A percentile compares a stretch with the other conserved stretches of the same genome.
Evolutionary conservation across 1,140 invertebrate species (phyloP).

Genomic region (Caenorhabditis tropicalis): DNA sequence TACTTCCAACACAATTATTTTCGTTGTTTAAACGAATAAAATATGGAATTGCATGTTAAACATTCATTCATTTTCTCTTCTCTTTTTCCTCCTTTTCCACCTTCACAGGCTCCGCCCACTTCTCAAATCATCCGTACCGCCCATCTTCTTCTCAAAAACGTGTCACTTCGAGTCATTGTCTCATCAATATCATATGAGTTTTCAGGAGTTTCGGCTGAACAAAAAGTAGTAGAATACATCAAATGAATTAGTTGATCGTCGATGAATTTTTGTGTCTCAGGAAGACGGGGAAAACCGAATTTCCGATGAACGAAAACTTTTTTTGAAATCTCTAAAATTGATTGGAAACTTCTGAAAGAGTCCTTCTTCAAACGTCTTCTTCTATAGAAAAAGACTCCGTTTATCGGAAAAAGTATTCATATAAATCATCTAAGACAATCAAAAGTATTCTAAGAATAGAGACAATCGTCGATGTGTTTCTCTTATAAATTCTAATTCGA

Average conservation of each 20-base stretch:
- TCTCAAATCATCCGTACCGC: background rate
- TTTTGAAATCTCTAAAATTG: too few relatives aligned
- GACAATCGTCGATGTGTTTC: too few relatives aligned
- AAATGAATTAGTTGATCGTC: background rate
- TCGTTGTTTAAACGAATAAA: background rate
- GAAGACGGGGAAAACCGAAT: background rate
- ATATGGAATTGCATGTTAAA: background rate
- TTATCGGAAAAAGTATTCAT: too few relatives aligned
- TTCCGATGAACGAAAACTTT: too few relatives aligned
- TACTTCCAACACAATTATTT: too few relatives aligned
- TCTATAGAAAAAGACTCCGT: too few relatives aligned
- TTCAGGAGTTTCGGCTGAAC: background rate
- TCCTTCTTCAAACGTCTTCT: too few relatives aligned
- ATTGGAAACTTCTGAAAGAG: too few relatives aligned
- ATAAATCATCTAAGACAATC: too few relatives aligned
- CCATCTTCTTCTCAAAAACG: too few relatives aligned
- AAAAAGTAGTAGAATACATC: background rate
- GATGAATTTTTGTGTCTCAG: background rate
- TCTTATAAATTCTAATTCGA: too few relatives aligned
- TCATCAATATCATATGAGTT: slow-evolving; percentile 31
- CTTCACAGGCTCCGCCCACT: background rate
- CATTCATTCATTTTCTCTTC: background rate
- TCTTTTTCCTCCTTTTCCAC: background rate
- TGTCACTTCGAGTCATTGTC: slow-evolving; percentile 12
- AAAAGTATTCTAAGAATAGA: too few relatives aligned